Base-by-base conservation (phyloP, 1,140 invertebrate species). In the Pseudomyrmex dendroicus region DNA sequence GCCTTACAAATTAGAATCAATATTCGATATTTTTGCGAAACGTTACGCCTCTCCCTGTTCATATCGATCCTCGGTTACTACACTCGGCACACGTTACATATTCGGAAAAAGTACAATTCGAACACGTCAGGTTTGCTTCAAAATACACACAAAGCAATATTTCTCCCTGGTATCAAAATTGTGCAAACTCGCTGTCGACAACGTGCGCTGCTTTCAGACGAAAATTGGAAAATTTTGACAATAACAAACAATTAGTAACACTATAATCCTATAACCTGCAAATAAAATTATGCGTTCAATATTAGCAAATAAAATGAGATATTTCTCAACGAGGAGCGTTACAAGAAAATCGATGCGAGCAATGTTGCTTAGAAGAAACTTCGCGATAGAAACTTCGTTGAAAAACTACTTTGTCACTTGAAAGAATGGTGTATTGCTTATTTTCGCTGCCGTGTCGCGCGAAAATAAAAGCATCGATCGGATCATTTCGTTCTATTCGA, bases 1-100 rank as follows among this genome's bases (percentile, higher is more conserved):
- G 76, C 54, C 59, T 80, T 80, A 72, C 76, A 80, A 80, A 80
- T 80, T 35, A 70, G 54, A 80, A 72, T 80, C 76, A 70, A 80
- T 80, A 80, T 80, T 80, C 76, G 72, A 72, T 80, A 80, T 72
- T 80, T 80, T 80, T 22, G 44, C 54, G 35, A n/a, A 80, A 9
- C 22, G 17, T 17, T 59, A 22, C 22, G 22, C 2, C 54, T 59
- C n/a, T 15, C 22, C 9, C 61, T 80, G 59, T 48, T 72, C 44
- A 44, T 25, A 17, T 25, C 22, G 59, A 63, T 44, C 25, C 73
- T 44, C 13, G 48, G 46, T 72, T 80, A 80, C 52, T 68, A 59
- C 64, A 17, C 5, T 48, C 35, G 35, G 54, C 46, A 25, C 20
- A 35, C 12, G 44, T 50, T 35, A 70, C 10, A 57, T 5, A 48